Percentiles rank a stretch among this genome's conserved stretches.
Evolutionary conservation across 2,797 vertebrate genomes (phyloP).

Genomic region (Sparidentex hasta): DNA sequence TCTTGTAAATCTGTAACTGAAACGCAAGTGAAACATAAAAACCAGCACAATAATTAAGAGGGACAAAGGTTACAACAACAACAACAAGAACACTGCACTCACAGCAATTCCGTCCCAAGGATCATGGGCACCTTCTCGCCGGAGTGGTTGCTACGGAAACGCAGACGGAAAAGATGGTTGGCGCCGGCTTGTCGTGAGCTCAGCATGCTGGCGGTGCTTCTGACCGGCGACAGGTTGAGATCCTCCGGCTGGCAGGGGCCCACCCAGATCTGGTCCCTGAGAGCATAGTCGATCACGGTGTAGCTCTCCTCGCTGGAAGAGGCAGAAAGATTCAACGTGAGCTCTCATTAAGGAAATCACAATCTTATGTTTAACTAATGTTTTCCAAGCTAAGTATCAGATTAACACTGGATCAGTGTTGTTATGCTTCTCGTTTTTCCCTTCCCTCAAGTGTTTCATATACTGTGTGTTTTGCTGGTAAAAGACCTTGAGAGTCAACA

Average conservation of each 20-base stretch:
- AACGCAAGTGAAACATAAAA: slow-evolving; percentile 29
- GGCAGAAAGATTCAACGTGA: not conserved
- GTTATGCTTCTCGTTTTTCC: too few relatives aligned
- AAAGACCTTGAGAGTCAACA: too few relatives aligned
- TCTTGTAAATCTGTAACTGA: slow-evolving; percentile 19
- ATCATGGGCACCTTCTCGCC: slow-evolving; percentile 91
- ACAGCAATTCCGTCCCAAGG: slow-evolving; percentile 92
- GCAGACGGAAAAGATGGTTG: slow-evolving; percentile 89
- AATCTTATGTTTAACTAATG: too few relatives aligned
- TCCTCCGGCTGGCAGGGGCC: slow-evolving; percentile 87
- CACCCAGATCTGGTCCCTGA: slow-evolving; percentile 93
- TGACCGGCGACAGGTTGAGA: slow-evolving; percentile 86
- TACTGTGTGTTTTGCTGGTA: too few relatives aligned
- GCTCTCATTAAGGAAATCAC: not conserved
- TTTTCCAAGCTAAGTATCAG: too few relatives aligned
- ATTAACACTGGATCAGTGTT: too few relatives aligned
- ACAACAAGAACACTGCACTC: slow-evolving; percentile 78
- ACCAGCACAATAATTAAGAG: not conserved
- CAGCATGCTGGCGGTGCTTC: slow-evolving; percentile 85
- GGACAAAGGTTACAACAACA: slow-evolving; percentile 27
- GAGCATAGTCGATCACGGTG: slow-evolving; percentile 92
- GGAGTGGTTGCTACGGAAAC: slow-evolving; percentile 91
- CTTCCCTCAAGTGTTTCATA: too few relatives aligned
- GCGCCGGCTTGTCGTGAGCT: slow-evolving; percentile 85
- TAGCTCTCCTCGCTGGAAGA: slow-evolving; percentile 94